A percentile compares a stretch with the other conserved stretches of the same genome.
These are phyloP conservation scores for Apeltes quadracus DNA, from an alignment of 2,113 vertebrate species.

Conservation along the genomic window DNA sequence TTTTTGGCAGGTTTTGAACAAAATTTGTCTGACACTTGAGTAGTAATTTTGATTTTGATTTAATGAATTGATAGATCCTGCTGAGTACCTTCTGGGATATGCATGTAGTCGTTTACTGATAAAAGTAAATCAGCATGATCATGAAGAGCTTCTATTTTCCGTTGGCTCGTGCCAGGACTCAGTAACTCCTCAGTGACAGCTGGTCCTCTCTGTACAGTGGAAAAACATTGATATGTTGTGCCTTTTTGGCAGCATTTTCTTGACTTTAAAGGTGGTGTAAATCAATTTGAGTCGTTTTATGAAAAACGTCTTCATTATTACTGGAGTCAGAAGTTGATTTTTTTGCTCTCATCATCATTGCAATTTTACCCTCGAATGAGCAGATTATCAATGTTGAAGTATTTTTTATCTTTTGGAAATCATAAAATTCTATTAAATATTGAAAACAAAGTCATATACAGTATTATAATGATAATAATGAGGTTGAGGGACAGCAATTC, in stretches of 20 bases:
- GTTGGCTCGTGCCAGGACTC: constrained; percentile 30
- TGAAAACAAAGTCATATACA: constrained; percentile 9
- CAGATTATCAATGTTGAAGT: neutral
- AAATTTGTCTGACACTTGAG: constrained; percentile 4
- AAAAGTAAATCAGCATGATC: constrained; percentile 39
- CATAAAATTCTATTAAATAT: no score
- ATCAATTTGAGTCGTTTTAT: constrained; percentile 37
- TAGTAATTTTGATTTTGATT: constrained; percentile 23
- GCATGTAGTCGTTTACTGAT: constrained; percentile 31
- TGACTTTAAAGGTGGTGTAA: constrained; percentile 30
- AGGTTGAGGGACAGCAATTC: neutral
- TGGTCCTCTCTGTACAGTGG: constrained; percentile 33
- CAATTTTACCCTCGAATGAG: constrained; percentile 3
- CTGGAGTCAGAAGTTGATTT: constrained; percentile 3
- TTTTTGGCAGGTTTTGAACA: constrained; percentile 6
- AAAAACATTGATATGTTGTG: constrained; percentile 35
- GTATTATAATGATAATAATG: constrained; percentile 4
- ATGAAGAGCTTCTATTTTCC: constrained; percentile 38
- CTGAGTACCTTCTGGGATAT: constrained; percentile 17
- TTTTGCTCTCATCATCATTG: neutral
- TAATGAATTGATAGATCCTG: constrained; percentile 33
- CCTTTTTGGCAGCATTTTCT: constrained; percentile 20
- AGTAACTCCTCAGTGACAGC: constrained; percentile 36
- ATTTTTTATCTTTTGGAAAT: constrained; percentile 8
- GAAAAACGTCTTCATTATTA: constrained; percentile 22